Percentiles rank a stretch among this genome's conserved stretches.
Evolutionary conservation across 2,113 vertebrate species (phyloP).

Genomic region (Origma solitaria): DNA sequence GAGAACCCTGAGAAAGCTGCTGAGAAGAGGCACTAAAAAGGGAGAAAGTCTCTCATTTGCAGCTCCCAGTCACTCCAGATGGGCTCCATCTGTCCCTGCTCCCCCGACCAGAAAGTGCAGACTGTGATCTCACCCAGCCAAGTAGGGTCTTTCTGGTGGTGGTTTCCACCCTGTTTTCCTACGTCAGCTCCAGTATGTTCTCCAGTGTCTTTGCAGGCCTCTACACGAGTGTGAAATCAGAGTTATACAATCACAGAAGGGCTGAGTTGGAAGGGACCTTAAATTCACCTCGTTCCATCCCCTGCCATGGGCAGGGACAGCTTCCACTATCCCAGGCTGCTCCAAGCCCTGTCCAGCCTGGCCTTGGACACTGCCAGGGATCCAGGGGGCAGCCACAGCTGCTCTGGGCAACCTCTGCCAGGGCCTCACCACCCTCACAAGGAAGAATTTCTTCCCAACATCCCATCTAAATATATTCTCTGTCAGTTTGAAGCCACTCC

Average conservation of each 20-base stretch:
- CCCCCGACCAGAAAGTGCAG: accelerated
- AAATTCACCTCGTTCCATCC: accelerated
- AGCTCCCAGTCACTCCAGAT: background rate
- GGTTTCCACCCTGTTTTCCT: background rate
- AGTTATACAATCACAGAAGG: background rate
- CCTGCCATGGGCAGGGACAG: background rate
- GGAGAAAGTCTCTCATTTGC: background rate
- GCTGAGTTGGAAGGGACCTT: background rate
- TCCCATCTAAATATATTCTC: background rate
- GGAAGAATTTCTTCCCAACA: background rate
- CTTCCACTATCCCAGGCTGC: accelerated
- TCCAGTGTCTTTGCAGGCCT: background rate
- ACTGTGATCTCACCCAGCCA: background rate
- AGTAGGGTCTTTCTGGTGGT: background rate
- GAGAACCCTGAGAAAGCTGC: background rate
- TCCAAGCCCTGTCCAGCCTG: accelerated
- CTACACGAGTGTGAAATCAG: accelerated
- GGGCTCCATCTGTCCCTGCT: background rate
- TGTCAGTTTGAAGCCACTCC: background rate
- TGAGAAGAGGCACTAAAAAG: background rate
- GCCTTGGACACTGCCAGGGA: background rate
- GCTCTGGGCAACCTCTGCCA: background rate
- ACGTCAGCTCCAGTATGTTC: background rate
- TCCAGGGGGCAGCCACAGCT: background rate
- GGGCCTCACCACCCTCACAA: accelerated